Evolutionary conservation across 2,888 invertebrate species (phyloP).

Genomic region (Cancer borealis): DNA sequence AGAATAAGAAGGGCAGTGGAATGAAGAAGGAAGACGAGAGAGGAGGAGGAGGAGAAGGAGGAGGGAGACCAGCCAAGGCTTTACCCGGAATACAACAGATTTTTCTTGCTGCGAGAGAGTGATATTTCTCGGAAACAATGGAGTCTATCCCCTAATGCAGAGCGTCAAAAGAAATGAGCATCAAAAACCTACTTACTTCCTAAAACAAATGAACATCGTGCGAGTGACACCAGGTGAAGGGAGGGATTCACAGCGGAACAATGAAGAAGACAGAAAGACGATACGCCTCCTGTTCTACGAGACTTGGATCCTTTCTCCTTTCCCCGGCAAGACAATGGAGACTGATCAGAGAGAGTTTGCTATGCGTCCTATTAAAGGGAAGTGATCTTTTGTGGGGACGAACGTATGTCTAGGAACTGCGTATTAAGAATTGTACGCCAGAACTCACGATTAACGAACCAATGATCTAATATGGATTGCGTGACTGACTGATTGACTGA

Average conservation of each 20-base stretch:
- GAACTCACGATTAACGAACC: neutral
- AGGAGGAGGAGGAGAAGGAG: neutral
- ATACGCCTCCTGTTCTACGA: conserved; percentile 64
- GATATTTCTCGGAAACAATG: conserved; percentile 60
- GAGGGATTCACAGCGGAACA: conserved; percentile 62
- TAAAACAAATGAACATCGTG: conserved; percentile 68
- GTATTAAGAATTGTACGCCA: neutral
- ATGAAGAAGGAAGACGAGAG: neutral
- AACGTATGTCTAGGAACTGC: neutral
- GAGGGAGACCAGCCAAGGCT: neutral
- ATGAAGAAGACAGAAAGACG: conserved; percentile 69
- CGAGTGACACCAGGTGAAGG: conserved; percentile 68
- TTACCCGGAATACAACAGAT: conserved; percentile 56
- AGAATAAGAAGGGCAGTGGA: neutral
- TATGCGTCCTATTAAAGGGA: conserved; percentile 68
- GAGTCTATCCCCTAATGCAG: conserved; percentile 66
- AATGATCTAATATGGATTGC: neutral
- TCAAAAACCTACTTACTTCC: conserved; percentile 68
- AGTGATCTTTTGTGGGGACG: conserved; percentile 66
- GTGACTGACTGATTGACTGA: neutral
- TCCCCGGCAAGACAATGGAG: conserved; percentile 61
- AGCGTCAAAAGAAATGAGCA: conserved; percentile 71
- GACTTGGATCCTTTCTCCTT: conserved; percentile 66
- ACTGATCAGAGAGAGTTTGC: conserved; percentile 69
- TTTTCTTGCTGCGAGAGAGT: conserved; percentile 62